Base-by-base conservation (phyloP, 2,113 vertebrate genomes). In the Lethenteron camtschaticum region DNA sequence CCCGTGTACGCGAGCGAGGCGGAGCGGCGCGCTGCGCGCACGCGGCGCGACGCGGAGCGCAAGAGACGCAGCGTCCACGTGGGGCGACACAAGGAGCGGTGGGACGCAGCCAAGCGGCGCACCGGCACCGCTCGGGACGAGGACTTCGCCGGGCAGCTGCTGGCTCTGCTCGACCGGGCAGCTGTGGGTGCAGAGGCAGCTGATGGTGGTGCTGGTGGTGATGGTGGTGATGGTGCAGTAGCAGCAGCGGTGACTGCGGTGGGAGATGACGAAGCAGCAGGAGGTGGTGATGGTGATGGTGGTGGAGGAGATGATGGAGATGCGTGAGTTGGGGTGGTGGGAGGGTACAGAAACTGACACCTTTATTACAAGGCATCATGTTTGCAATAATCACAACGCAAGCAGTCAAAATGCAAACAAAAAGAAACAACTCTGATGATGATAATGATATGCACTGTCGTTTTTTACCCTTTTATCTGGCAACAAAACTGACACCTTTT, bases 1-100 rank as follows among this genome's bases (percentile, higher is more conserved):
- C 63, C 63, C 63, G 63, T 66, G 63, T 66, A 66, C 10, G 63
- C 63, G n/a, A 9, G n/a, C 63, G 63, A 66, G 24, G 63, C 63
- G 63, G 63, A 66, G 63, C 63, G 63, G 10, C 63, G 63, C 24
- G 63, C 9, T 2, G 63, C 63, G 24, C 63, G 63, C 10, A n/a
- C n/a, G n/a, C n/a, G n/a, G 63, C 63, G 63, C 3, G 63, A 66
- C 63, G 10, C 9, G 63, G 63, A 66, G 10, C 63, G 63, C 63
- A 66, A 66, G 63, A 9, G n/a, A 11, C 63, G 63, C 63, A 66
- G 63, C 63, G 63, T 66, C 9, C 63, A 66, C 10, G 63, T 66
- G 9, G 63, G 63, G 2, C n/a, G 63, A 1, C 63, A 66, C 63
- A 66, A 66, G 10, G 63, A 66, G 63, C 24, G 8, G 9, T 66